Conservation (phyloP, 2,797 vertebrate genomes). For the Sebastes taczanowskii region DNA sequence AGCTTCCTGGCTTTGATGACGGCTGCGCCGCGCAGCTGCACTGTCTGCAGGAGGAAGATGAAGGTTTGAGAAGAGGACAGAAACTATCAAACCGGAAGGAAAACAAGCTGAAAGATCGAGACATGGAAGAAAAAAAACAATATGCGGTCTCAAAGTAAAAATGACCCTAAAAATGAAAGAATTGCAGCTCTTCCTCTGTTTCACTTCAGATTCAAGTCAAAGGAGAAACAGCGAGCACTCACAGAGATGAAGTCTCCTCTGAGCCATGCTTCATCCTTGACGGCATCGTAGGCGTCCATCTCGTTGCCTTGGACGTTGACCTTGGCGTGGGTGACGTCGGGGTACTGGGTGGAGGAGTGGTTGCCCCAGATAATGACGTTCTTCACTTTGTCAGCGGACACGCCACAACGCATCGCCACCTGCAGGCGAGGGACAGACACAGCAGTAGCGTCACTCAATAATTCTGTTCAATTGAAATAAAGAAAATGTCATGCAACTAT, state of each 20-base stretch:
- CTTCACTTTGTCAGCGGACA: conserved; percentile 89
- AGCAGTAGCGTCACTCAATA: neutral
- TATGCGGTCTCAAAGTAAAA: neutral
- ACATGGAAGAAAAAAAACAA: too few species aligned
- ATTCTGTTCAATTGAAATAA: neutral
- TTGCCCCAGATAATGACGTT: conserved; percentile 99
- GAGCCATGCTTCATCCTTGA: conserved; percentile 94
- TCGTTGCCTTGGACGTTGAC: conserved; percentile 86
- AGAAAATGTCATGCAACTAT: neutral
- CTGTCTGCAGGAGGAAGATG: conserved; percentile 79
- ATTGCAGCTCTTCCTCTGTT: neutral
- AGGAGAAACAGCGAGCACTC: conserved; percentile 59
- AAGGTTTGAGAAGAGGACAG: neutral
- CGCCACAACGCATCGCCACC: conserved; percentile 92
- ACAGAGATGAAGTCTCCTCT: conserved; percentile 93
- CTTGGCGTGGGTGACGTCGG: conserved; percentile 91
- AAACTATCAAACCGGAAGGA: too few species aligned
- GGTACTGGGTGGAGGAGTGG: conserved; percentile 98
- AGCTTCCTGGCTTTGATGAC: conserved; percentile 97
- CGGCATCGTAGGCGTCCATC: conserved; percentile 85
- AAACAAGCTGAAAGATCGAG: neutral
- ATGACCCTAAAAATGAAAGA: neutral
- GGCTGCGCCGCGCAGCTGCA: conserved; percentile 93
- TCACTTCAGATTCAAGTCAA: neutral
- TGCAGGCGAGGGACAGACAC: conserved; percentile 27